A percentile compares a stretch with the other conserved stretches of the same genome.
phyloP scores from a whole-genome alignment of 2,797 vertebrate genomes.

The Babyrousa celebensis region DNA sequence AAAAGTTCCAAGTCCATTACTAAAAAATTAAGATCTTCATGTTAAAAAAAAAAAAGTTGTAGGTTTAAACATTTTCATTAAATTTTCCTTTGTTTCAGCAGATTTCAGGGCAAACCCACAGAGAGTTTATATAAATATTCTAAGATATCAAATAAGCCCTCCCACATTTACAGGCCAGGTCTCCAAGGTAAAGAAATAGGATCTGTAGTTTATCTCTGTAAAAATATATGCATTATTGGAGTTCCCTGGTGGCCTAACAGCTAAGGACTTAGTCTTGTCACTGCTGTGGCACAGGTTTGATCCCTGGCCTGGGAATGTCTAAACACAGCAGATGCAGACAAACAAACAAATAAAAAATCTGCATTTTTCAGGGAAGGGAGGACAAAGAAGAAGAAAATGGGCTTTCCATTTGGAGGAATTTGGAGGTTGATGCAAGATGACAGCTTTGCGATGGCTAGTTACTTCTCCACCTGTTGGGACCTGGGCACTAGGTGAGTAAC shows the following conservation, averaged over 20 bases:
- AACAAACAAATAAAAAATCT: neutral
- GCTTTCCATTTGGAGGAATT: slow-evolving; percentile 14
- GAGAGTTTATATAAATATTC: slow-evolving; percentile 53
- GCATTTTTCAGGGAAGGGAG: neutral
- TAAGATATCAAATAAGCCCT: slow-evolving; percentile 20
- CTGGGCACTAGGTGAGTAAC: neutral
- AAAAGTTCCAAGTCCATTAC: slow-evolving; percentile 41
- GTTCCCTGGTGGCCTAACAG: too few relatives aligned
- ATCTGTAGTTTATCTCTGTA: neutral
- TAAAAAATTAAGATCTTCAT: slow-evolving; percentile 69
- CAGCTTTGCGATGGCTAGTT: neutral
- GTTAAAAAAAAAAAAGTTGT: slow-evolving; percentile 31
- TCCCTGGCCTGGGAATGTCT: too few relatives aligned
- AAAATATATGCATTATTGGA: slow-evolving; percentile 21
- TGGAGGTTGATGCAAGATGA: neutral
- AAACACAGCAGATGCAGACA: too few relatives aligned
- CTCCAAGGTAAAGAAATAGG: slow-evolving; percentile 18
- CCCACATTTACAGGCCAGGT: slow-evolving; percentile 43
- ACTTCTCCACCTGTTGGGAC: neutral
- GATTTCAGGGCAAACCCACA: slow-evolving; percentile 57
- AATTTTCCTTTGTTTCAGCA: slow-evolving; percentile 62
- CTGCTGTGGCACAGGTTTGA: too few relatives aligned
- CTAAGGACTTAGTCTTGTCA: too few relatives aligned
- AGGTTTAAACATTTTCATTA: slow-evolving; percentile 39
- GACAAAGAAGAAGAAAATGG: neutral